Base-by-base conservation (phyloP, 2,113 vertebrate species). In the Tyto alba region DNA sequence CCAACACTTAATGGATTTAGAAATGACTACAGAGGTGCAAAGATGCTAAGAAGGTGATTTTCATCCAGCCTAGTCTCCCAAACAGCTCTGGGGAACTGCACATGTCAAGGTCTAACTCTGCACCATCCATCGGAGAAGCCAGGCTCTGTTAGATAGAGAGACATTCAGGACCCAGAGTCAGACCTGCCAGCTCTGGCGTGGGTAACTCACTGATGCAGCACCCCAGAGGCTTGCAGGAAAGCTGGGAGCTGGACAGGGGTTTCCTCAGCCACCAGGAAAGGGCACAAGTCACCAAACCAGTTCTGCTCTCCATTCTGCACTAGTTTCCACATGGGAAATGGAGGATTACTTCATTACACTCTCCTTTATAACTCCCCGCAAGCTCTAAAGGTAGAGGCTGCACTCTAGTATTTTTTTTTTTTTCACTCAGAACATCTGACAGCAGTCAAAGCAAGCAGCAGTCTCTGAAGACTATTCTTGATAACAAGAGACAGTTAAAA, bases 311-410 rank as follows among this genome's bases (percentile, higher is more conserved):
- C 34, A 23, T 79, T 72, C 74, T 92, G 86, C n/a, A 77, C 84
- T 32, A 50, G 86, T 78, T 96, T 87, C 84, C 92, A 75, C 57
- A 74, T 7, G 32, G 89, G 77, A 96, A 93, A 68, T 60, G 43
- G 53, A 88, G 62, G 34, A 87, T 91, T 81, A 85, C 52, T 68
- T 71, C 74, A 41, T 30, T 12, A 48, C 32, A 3, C n/a, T 76
- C 40, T 62, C 84, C 50, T 79, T 64, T 55, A 0, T 5, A 74
- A 57, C 22, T 45, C 63, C 69, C 53, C 69, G 40, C 32, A 41
- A 82, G 52, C 67, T 89, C 53, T 55, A 38, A 73, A 48, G 41
- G 80, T 16, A 53, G 68, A 81, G 87, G 48, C 62, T 53, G 40
- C 73, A 79, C 53, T 88, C 22, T 6, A 40, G 22, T 40, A 6